Evolutionary conservation across 2,888 invertebrate genomes (phyloP), one percentile per base, ranked within the genome.

Genomic region (Embidobia sp.): DNA sequence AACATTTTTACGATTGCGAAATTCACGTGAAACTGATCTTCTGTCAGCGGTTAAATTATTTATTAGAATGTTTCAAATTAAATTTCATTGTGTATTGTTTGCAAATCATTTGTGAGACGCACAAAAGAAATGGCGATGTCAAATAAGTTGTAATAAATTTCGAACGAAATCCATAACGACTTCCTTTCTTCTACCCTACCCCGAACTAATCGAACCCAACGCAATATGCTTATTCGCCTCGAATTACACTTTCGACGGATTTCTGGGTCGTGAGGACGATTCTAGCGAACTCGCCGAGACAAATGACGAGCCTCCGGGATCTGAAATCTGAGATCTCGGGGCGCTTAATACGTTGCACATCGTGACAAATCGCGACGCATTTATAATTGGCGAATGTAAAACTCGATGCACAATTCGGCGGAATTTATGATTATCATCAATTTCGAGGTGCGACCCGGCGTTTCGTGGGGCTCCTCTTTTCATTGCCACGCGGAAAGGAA

Each of bases 311-410:
- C 26, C 44, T 40, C 26, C 26, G 19, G 44, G 57, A 53, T 35
- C 19, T 35, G 73, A 73, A 73, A 73, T 31, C 46, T 22, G 57
- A 64, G 64, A 73, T 29, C 33, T 29, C 35, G 33, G 19, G 33
- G 29, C 11, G 63, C 64, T 42, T 49, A 49, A 57, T 42, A 33
- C 40, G 73, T 59, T 42, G 40, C 55, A 16, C 18, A 64, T 64
- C 22, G 59, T 66, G 66, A 74, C 66, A 67, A 53, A 74, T 67
- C 46, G 16, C 37, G 44, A 11, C 51, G 66, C 64, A 74, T 74
- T 66, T 74, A 40, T 74, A 66, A 74, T 73, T 66, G 73, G 49
- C 66, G 51, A 49, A 51, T 44, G 37, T 70, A 42, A 72, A 55
- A 48, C 37, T 72, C 63, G 46, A 72, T 64, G 64, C 64, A 73